Evolutionary conservation across 2,113 vertebrate species (phyloP), one percentile per base, ranked within the genome.

Genomic region (Brachypteracias leptosomus): DNA sequence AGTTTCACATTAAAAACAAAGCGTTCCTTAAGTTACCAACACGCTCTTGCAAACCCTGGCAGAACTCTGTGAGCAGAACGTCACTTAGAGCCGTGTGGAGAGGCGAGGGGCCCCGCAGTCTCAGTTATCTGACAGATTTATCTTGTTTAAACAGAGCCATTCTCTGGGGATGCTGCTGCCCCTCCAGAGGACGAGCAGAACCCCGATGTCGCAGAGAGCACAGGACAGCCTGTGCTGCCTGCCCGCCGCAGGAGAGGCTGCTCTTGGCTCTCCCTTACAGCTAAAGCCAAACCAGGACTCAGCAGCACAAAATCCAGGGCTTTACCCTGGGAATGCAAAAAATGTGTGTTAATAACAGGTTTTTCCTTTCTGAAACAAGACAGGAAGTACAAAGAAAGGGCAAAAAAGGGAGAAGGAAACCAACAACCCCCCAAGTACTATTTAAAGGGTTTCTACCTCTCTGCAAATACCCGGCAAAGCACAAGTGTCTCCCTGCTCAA

Each of bases 311-410:
- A 93, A 89, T 68, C 79, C 82, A 66, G 63, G 36, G 51, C 14
- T 92, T 93, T 88, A 58, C 16, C 28, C 36, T 5, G 29, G 36
- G 88, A 93, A 94, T 83, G n/a, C 59, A 83, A 91, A 91, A 72
- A 77, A 85, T 65, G 38, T 33, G 28, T 13, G 40, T 73, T 85
- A 90, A 70, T 57, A 88, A 74, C 33, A 66, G 76, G 35, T 44
- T 89, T 80, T 55, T 70, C 26, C 55, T 83, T 78, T 83, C 59
- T 62, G 51, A 88, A 85, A 59, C 46, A 85, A 90, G 63, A 58
- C 49, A 62, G 63, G 28, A 89, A 85, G 18, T 54, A 38, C n/a
- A 76, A 91, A 54, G 58, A 26, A 68, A 80, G 19, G 40, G 36
- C 71, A 8, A 59, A 28, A 25, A 71, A 35, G 8, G 2, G 2